Base-by-base conservation (phyloP, 2,113 vertebrate species). In the Falco punctatus region DNA sequence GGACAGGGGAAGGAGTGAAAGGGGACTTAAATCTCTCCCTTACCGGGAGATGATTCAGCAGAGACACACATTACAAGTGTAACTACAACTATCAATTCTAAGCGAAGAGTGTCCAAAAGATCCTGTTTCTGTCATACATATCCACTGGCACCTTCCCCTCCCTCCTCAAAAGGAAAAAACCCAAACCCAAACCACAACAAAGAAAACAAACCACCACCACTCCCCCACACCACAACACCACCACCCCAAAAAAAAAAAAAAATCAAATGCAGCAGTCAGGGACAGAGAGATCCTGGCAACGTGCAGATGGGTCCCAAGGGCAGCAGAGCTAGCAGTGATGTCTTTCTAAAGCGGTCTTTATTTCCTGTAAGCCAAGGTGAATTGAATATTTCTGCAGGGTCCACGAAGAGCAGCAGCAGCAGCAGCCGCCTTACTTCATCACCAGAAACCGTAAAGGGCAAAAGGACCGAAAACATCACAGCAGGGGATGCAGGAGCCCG, bases 321-420 rank as follows among this genome's bases (percentile, higher is more conserved):
- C 49, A 2, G 74, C 72, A 44, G 78, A 91, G 81, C 94, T 73
- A 71, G 75, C 30, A 88, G 94, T 90, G 94, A 95, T 97, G 96
- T 95, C 94, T 97, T 94, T 93, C 92, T 88, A 96, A 96, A 95
- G 66, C n/a, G 32, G 79, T 88, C 95, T 95, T 97, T 96, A 98
- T 98, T 97, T 97, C 89, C 96, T 97, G 85, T 71, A 90, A 95
- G 73, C 75, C 84, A 96, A 95, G 94, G 97, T 79, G 93, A 95
- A 97, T 77, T 48, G 88, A 92, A 6, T 69, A 92, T 96, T 97
- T 94, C 97, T 94, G 87, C 86, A 91, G 82, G 65, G 86, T 94
- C 67, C 92, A 74, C 78, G 78, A 89, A 61, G 58, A 90, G 79
- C 61, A 89, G 74, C 73, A 77, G 52, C 70, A 94, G 87, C 92